Conservation (phyloP, 1,140 invertebrate species). For the Goniozus legneri region DNA sequence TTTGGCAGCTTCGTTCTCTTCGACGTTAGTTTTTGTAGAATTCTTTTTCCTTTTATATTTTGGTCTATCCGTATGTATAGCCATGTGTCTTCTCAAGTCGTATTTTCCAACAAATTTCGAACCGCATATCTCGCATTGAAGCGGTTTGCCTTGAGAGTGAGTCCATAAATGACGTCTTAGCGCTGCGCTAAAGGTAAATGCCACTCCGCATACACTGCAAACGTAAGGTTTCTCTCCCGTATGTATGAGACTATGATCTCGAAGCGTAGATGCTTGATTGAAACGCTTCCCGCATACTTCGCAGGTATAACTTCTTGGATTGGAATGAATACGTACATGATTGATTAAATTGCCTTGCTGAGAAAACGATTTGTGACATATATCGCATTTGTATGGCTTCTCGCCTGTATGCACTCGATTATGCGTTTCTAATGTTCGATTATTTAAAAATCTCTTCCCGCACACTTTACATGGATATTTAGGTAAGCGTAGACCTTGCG, state of each 20-base stretch:
- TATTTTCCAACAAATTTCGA: conserved; percentile 47
- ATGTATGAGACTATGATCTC: conserved; percentile 51
- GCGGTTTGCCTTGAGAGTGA: conserved; percentile 52
- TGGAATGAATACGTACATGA: conserved; percentile 59
- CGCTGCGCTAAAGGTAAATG: conserved; percentile 48
- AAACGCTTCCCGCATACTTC: conserved; percentile 55
- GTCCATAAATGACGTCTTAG: conserved; percentile 47
- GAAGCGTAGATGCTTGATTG: conserved; percentile 45
- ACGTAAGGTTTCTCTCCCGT: conserved; percentile 56
- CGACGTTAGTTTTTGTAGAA: conserved; percentile 8
- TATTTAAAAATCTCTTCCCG: conserved; percentile 53
- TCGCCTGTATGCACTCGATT: conserved; percentile 66
- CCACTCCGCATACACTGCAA: conserved; percentile 51
- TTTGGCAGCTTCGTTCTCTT: conserved; percentile 10
- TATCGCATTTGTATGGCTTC: conserved; percentile 56
- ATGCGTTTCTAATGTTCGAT: conserved; percentile 47
- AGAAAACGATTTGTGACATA: conserved; percentile 54
- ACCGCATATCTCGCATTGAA: conserved; percentile 48
- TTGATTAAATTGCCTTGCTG: conserved; percentile 59
- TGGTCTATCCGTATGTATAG: conserved; percentile 37
- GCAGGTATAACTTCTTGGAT: conserved; percentile 53
- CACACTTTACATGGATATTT: conserved; percentile 57
- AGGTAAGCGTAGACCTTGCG: conserved; percentile 35
- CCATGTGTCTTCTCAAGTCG: conserved; percentile 46
- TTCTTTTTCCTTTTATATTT: conserved; percentile 18